phyloP scores from a whole-genome alignment of 1,140 invertebrate genomes.

The Tachypleus tridentatus region DNA sequence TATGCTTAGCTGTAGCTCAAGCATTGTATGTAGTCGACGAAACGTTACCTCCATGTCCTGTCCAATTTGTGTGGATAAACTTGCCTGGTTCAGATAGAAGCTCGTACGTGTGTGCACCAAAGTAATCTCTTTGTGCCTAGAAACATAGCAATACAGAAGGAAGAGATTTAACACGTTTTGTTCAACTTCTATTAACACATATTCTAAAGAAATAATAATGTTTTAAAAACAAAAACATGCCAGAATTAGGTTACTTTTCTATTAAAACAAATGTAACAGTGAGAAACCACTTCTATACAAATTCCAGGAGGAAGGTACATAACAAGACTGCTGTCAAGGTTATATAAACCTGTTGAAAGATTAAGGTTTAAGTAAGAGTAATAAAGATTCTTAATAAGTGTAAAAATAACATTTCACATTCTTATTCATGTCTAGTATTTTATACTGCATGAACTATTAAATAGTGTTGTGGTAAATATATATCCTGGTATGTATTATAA shows the following conservation, averaged over 20 bases:
- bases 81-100: conserved; percentile 69
- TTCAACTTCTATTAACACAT: conserved; percentile 2
- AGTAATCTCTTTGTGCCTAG: conserved; percentile 95
- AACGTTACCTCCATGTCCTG: conserved; percentile 90
- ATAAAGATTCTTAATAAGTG: no score
- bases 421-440: no score
- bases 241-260: neutral
- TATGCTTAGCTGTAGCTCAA: conserved; percentile 37
- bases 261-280: no score
- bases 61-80: conserved; percentile 98
- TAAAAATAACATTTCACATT: no score
- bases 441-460: no score
- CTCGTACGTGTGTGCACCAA: conserved; percentile 98
- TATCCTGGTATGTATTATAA: no score
- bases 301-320: no score
- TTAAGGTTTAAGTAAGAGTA: no score
- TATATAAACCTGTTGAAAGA: no score
- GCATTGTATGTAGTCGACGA: conserved; percentile 91
- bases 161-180: conserved; percentile 1
- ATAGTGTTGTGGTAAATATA: no score
- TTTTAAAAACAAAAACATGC: neutral
- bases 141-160: conserved; percentile 26
- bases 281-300: no score
- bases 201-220: conserved; percentile 4
- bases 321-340: no score